Evolutionary conservation across 2,888 invertebrate genomes (phyloP), one percentile per base, ranked within the genome.

Genomic region (Leptinotarsa peninsularis): DNA sequence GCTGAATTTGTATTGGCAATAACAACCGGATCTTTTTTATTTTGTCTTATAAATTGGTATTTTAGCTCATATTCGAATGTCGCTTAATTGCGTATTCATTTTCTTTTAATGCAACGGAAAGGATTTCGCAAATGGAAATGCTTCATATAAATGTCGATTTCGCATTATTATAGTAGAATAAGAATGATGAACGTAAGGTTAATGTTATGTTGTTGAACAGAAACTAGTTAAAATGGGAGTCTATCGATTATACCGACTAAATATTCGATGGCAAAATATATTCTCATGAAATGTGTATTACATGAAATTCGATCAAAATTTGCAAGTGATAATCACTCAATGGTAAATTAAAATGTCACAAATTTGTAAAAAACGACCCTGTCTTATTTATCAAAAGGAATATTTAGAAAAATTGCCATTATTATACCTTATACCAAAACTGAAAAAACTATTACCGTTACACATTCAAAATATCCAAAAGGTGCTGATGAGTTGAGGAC

Each of bases 1-100:
- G 83, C 77, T 82, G 78, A 81, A 78, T 74, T 80, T 82, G 80
- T 80, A 81, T 83, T 83, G 58, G 73, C 74, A 71, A 73, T 75
- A 56, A 67, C 68, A 60, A 72, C 43, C 21, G 52, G 49, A 67
- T 60, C 66, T 74, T 77, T 63, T 74, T 80, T 70, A 66, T 74
- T 73, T 67, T 72, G 33, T 54, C 58, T 75, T 76, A 79, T 81
- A 80, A 82, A 82, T 80, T 81, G 79, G 77, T 81, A 79, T 80
- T 83, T 79, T 75, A 73, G 75, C 69, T 80, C 75, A 77, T 77
- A 80, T 79, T 79, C 76, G 79, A 79, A 79, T 77, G 69, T 18
- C 18, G 69, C 72, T 69, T 75, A 78, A 78, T 77, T 76, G 75
- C 54, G 60, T 72, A 73, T 72, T 74, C 67, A 75, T 76, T 74